A percentile compares a stretch with the other conserved stretches of the same genome.
Evolutionary conservation across 2,888 invertebrate species (phyloP).

Genomic region (Coenonympha arcania): DNA sequence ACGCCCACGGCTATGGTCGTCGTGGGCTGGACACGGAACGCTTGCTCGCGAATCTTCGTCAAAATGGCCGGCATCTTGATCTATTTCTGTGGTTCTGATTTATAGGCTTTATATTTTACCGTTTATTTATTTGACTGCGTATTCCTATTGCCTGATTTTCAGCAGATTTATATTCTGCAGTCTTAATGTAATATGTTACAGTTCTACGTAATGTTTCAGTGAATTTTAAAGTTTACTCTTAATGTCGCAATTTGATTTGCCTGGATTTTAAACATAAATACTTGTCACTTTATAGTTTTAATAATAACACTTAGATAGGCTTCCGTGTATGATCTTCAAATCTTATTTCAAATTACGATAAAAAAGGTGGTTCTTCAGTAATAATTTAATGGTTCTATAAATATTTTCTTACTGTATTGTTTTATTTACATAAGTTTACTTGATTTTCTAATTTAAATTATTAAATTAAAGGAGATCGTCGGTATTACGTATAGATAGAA

Average conservation of each 20-base stretch:
- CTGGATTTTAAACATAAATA: too few species aligned
- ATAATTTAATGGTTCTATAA: not conserved
- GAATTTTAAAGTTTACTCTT: too few species aligned
- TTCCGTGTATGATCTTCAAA: too few species aligned
- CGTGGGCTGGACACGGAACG: slow-evolving; percentile 59
- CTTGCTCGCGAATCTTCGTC: slow-evolving; percentile 62
- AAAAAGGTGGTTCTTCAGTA: not conserved
- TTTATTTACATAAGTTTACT: not conserved
- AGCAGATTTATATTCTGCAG: too few species aligned
- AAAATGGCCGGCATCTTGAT: slow-evolving; percentile 65
- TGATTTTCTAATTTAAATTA: not conserved
- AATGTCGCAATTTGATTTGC: too few species aligned
- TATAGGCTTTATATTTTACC: not conserved
- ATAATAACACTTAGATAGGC: too few species aligned
- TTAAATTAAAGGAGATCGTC: slow-evolving; percentile 33
- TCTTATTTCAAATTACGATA: too few species aligned
- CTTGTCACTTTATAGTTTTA: too few species aligned
- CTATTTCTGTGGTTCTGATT: slow-evolving; percentile 7
- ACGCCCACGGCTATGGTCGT: slow-evolving; percentile 59
- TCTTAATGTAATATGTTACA: too few species aligned
- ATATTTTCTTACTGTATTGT: not conserved
- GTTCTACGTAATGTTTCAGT: too few species aligned
- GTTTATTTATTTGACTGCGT: not conserved
- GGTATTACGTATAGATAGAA: slow-evolving; percentile 25
- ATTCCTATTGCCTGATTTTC: not conserved